These are phyloP conservation scores for Chalcis sispes DNA, from an alignment of 2,888 invertebrate species.

Conservation along the genomic window DNA sequence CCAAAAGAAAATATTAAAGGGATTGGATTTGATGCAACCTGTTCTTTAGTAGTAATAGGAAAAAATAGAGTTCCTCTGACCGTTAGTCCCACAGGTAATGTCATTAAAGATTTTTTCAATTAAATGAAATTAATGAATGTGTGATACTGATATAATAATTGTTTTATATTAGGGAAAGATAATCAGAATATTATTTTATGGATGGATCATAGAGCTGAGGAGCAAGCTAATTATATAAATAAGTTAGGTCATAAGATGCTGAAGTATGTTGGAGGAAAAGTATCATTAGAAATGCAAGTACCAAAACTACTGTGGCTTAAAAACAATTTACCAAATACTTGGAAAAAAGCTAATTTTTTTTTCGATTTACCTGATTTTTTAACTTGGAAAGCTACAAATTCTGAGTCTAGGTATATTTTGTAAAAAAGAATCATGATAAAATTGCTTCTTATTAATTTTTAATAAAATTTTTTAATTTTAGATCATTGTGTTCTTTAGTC, in stretches of 20 bases:
- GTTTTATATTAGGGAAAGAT: conserved; percentile 77
- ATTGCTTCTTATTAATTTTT: background rate
- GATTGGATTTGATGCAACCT: conserved; percentile 97
- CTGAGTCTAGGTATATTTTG: conserved; percentile 79
- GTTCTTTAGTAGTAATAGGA: conserved; percentile 91
- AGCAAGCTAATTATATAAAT: conserved; percentile 90
- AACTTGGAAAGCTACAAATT: conserved; percentile 93
- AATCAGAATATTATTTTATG: conserved; percentile 92
- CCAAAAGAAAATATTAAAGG: conserved; percentile 83
- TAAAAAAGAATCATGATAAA: background rate
- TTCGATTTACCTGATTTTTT: conserved; percentile 96
- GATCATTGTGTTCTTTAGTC: conserved; percentile 93
- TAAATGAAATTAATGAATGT: background rate
- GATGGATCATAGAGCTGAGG: conserved; percentile 93
- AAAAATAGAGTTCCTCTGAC: conserved; percentile 83
- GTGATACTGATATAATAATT: background rate
- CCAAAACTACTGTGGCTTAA: conserved; percentile 97
- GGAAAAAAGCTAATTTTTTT: conserved; percentile 84
- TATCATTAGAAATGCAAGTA: conserved; percentile 97
- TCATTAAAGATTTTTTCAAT: background rate
- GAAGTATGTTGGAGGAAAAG: conserved; percentile 91
- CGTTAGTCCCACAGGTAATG: conserved; percentile 81
- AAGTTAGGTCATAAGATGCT: conserved; percentile 85
- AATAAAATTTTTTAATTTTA: conserved; percentile 68
- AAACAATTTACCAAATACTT: conserved; percentile 82